A percentile compares a stretch with the other conserved stretches of the same genome.
These are phyloP conservation scores for Drosophila flavopinicola DNA, from an alignment of 2,888 invertebrate genomes.

Conservation along the genomic window DNA sequence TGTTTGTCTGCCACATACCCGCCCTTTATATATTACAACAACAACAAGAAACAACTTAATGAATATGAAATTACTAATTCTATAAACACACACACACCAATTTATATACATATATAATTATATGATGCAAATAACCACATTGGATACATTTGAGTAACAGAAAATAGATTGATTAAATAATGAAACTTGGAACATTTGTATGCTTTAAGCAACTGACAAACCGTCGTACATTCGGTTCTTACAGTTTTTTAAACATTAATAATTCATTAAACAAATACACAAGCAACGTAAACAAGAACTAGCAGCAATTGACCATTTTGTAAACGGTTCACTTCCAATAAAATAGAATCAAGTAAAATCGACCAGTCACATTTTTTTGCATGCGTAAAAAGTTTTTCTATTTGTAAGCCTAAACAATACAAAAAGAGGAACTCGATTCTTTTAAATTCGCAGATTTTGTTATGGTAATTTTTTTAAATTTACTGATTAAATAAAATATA, in stretches of 20 bases:
- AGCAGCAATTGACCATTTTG: slow-evolving; percentile 65
- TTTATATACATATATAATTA: slow-evolving; percentile 39
- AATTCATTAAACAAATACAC: slow-evolving; percentile 63
- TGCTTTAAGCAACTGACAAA: slow-evolving; percentile 64
- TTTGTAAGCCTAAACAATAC: slow-evolving; percentile 23
- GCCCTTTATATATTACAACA: slow-evolving; percentile 82
- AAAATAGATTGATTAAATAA: slow-evolving; percentile 25
- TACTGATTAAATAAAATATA: slow-evolving; percentile 63
- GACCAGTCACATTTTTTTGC: slow-evolving; percentile 52
- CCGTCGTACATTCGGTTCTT: slow-evolving; percentile 39
- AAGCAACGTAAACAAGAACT: slow-evolving; percentile 46
- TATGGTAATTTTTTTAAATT: slow-evolving; percentile 49
- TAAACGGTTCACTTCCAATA: slow-evolving; percentile 54
- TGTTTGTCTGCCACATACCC: slow-evolving; percentile 85
- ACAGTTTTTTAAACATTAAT: slow-evolving; percentile 43
- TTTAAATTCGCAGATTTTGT: slow-evolving; percentile 40
- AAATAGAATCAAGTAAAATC: slow-evolving; percentile 45
- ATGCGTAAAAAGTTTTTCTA: slow-evolving; percentile 49
- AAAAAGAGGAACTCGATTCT: slow-evolving; percentile 28
- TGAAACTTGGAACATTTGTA: slow-evolving; percentile 49
- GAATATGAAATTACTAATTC: slow-evolving; percentile 76
- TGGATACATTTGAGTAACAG: slow-evolving; percentile 55
- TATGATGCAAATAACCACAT: slow-evolving; percentile 52
- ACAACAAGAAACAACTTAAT: slow-evolving; percentile 62
- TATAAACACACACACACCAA: slow-evolving; percentile 44